Evolutionary conservation across 2,113 vertebrate species (phyloP).

Genomic region (Jaculus jaculus): DNA sequence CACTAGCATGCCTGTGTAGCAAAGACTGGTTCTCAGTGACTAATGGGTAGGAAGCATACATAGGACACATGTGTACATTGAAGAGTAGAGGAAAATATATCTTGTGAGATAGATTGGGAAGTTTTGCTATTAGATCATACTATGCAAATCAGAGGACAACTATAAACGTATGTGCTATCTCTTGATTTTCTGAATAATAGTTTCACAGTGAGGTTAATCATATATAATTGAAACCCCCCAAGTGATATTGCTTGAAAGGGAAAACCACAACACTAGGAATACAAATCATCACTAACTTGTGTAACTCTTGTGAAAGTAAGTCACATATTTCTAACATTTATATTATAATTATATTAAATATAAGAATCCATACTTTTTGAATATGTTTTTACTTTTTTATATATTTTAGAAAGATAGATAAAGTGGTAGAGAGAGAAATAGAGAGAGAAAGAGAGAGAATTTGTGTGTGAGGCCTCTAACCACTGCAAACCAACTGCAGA

Average conservation of each 20-base stretch:
- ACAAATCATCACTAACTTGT: background rate
- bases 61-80: rapidly evolving
- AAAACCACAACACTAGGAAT: background rate
- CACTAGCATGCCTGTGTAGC: background rate
- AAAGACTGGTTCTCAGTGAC: background rate
- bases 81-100: no score
- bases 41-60: background rate
- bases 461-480: no score
- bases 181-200: background rate
- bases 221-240: background rate
- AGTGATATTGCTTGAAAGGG: background rate
- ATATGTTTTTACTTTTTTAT: no score
- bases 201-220: background rate
- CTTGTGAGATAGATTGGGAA: background rate
- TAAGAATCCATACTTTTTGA: background rate
- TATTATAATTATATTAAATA: background rate
- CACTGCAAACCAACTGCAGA: no score
- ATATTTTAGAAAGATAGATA: no score
- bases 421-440: no score
- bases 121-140: background rate
- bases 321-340: background rate
- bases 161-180: background rate
- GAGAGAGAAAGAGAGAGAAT: no score
- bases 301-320: background rate
- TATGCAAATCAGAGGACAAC: background rate